Base-by-base conservation (phyloP, 1,140 invertebrate genomes). In the Charaxes varanes region DNA sequence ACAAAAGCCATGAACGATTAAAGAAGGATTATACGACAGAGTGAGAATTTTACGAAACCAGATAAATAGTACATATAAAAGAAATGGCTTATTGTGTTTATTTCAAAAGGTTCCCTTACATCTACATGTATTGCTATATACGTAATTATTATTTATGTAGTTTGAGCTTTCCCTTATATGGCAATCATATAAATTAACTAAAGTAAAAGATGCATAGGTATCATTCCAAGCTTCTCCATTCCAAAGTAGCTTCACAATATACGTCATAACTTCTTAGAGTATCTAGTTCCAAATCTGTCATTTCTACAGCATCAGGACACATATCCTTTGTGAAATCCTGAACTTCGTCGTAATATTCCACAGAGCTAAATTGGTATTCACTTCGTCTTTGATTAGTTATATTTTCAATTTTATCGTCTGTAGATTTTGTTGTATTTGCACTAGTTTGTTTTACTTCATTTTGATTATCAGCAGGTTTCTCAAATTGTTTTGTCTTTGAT, bases 351-450 rank as follows among this genome's bases (percentile, higher is more conserved):
- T 76, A 69, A 35, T 74, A 74, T 40, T 79, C 74, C 1, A 49
- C 50, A 2, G 74, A 79, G 45, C 67, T 72, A 17, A 74, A 72
- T 41, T 59, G 51, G 17, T 79, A 76, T 17, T 76, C 74, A 2
- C 46, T 48, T 13, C 70, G 37, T 26, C 56, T 63, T 7, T 33
- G 19, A 18, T 21, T 32, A 0, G 27, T 45, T n/a, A 6, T 10
- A 19, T 38, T 38, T 18, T 1, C 0, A 37, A 27, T 1, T 6
- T 41, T 59, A 34, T 50, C 41, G 2, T 22, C 31, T 16, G 27
- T 34, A 23, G 10, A 8, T 8, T 48, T 21, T 30, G 17, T 2
- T 16, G 7, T 10, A 17, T 11, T 41, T 17, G 18, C 5, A 17
- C 23, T 45, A 11, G 30, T 6, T 18, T 13, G 4, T 44, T 33